phyloP scores from a whole-genome alignment of 1,140 invertebrate species.

The Drosophila littoralis region DNA sequence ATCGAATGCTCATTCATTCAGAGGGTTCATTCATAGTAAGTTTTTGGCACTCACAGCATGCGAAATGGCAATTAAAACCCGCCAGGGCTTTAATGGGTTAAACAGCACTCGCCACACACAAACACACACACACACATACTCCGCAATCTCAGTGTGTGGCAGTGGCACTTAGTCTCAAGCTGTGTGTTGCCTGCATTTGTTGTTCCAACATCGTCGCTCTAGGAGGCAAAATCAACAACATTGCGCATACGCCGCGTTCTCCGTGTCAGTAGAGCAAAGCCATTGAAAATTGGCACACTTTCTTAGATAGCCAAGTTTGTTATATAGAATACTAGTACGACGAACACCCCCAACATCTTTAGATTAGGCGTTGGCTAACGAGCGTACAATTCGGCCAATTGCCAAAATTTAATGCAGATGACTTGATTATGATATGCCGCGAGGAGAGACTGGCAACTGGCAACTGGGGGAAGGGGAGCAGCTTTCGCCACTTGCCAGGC shows the following conservation, averaged over 20 bases:
- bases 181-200: constrained; percentile 48
- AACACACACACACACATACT: constrained; percentile 14
- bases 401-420: constrained; percentile 74
- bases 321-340: constrained; percentile 7
- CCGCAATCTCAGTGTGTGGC: constrained; percentile 12
- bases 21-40: constrained; percentile 68
- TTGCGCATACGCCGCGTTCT: constrained; percentile 71
- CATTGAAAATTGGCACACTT: constrained; percentile 75
- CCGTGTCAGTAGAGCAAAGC: constrained; percentile 58
- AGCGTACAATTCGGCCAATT: constrained; percentile 76
- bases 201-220: constrained; percentile 49
- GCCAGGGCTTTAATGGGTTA: constrained; percentile 73
- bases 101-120: constrained; percentile 33
- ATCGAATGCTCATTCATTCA: constrained; percentile 59
- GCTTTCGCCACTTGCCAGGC: constrained; percentile 18
- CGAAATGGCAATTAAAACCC: constrained; percentile 74
- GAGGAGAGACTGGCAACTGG: constrained; percentile 14
- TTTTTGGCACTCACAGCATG: constrained; percentile 79
- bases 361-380: constrained; percentile 53
- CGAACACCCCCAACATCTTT: constrained; percentile 56
- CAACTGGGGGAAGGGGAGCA: background rate
- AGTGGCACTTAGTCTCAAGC: constrained; percentile 75
- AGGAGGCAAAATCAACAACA: constrained; percentile 74
- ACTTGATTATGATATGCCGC: constrained; percentile 71
- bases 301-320: constrained; percentile 25